Evolutionary conservation across 2,797 vertebrate genomes (phyloP).

Genomic region (Clarias fuscus): DNA sequence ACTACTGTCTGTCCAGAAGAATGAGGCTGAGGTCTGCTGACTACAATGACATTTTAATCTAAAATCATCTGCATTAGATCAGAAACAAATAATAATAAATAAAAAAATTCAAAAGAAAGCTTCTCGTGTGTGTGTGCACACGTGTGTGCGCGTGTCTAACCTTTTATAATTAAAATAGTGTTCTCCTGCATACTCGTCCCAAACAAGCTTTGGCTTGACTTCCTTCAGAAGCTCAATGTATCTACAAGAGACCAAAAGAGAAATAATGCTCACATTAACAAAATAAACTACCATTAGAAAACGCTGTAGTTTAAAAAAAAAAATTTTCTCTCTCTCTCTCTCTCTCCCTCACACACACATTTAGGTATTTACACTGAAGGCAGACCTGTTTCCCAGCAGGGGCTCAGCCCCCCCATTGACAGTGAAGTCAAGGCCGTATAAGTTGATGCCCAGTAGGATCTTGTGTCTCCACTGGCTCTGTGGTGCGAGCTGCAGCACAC

Average conservation of each 20-base stretch:
- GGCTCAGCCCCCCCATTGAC: constrained; percentile 82
- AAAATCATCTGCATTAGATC: neutral
- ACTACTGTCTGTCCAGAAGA: neutral
- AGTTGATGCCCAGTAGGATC: constrained; percentile 91
- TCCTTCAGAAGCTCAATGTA: constrained; percentile 91
- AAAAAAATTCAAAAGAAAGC: neutral
- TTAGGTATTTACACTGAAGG: neutral
- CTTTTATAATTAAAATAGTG: constrained; percentile 93
- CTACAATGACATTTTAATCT: neutral
- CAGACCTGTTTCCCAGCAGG: constrained; percentile 82
- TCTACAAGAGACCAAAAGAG: constrained; percentile 66
- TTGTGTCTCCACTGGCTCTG: constrained; percentile 87
- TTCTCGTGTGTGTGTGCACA: neutral
- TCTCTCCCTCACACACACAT: neutral
- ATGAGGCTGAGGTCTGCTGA: too few species aligned
- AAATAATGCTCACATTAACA: neutral
- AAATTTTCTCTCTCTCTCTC: too few species aligned
- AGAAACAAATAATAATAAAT: neutral
- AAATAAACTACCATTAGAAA: neutral
- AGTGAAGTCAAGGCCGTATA: constrained; percentile 92
- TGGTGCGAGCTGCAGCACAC: constrained; percentile 87
- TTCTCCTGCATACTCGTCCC: constrained; percentile 88
- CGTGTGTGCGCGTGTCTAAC: constrained; percentile 66
- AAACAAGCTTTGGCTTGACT: constrained; percentile 84
- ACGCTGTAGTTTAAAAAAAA: neutral